A percentile compares a stretch with the other conserved stretches of the same genome.
Evolutionary conservation across 2,113 vertebrate species (phyloP).

Genomic region (Amphiprion ocellaris): DNA sequence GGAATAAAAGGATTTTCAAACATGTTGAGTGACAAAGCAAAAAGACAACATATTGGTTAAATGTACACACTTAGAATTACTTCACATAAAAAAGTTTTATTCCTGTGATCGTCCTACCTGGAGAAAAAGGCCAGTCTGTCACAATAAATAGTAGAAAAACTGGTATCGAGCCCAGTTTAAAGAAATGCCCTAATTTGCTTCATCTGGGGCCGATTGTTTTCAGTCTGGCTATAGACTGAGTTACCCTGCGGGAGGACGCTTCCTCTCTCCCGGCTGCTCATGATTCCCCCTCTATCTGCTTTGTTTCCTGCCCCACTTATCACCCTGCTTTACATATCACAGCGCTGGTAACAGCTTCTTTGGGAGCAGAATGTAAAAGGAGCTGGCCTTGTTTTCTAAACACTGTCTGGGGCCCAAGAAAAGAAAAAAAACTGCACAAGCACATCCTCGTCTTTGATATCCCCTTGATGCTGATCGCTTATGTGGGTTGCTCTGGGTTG

Average conservation of each 20-base stretch:
- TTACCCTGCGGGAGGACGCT: conserved; percentile 66
- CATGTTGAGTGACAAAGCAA: not conserved
- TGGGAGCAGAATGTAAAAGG: conserved; percentile 57
- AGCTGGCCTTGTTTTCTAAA: conserved; percentile 66
- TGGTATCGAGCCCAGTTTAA: conserved; percentile 35
- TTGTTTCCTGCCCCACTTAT: conserved; percentile 77
- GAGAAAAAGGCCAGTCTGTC: not conserved
- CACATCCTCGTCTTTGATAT: conserved; percentile 28
- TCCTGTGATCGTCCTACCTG: not conserved
- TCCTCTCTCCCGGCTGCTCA: conserved; percentile 54
- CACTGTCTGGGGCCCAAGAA: conserved; percentile 50
- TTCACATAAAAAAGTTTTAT: too few species aligned
- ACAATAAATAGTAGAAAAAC: conserved; percentile 14
- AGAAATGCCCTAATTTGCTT: conserved; percentile 54
- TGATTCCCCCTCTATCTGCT: conserved; percentile 47
- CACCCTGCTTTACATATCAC: conserved; percentile 79
- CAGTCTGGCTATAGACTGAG: conserved; percentile 47
- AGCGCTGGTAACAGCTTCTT: conserved; percentile 59
- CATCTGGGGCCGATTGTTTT: conserved; percentile 47
- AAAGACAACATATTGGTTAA: not conserved
- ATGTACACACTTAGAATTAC: too few species aligned
- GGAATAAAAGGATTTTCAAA: not conserved
- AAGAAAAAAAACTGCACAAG: conserved; percentile 3
- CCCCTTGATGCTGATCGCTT: conserved; percentile 34
- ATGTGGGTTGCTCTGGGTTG: conserved; percentile 24